These are phyloP conservation scores for Hiodon alosoides DNA, from an alignment of 2,113 vertebrate species.

Conservation along the genomic window DNA sequence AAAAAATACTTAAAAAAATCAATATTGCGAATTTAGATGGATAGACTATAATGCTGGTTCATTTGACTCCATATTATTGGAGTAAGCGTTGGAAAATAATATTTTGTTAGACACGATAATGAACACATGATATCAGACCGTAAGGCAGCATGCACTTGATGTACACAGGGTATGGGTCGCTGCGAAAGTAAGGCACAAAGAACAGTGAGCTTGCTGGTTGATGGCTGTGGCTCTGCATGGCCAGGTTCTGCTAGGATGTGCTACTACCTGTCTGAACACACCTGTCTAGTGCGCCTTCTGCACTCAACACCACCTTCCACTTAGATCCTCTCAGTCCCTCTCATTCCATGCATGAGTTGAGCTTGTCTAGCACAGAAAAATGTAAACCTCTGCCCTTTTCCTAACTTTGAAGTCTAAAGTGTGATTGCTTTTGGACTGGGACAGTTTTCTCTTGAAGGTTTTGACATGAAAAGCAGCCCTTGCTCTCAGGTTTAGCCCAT, in stretches of 20 bases:
- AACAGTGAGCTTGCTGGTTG: not conserved
- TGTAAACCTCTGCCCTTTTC: constrained; percentile 45
- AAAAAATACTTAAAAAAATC: too few species aligned
- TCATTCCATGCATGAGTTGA: constrained; percentile 65
- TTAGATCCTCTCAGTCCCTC: constrained; percentile 67
- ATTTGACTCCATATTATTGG: not conserved
- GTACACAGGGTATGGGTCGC: not conserved
- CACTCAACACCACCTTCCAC: constrained; percentile 59
- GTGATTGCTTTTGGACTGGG: constrained; percentile 69
- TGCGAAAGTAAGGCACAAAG: not conserved
- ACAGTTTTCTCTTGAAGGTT: constrained; percentile 63
- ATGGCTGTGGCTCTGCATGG: not conserved
- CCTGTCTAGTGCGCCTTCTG: constrained; percentile 36
- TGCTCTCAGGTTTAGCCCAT: constrained; percentile 65
- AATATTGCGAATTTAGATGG: not conserved
- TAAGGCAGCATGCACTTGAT: not conserved
- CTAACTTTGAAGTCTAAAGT: constrained; percentile 60
- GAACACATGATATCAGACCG: not conserved
- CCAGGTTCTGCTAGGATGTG: constrained; percentile 54
- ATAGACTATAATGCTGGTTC: not conserved
- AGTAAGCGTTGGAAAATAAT: too few species aligned
- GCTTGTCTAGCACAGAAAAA: constrained; percentile 57
- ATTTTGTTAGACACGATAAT: not conserved
- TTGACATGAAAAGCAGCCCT: constrained; percentile 69
- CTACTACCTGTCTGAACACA: constrained; percentile 59